A percentile compares a stretch with the other conserved stretches of the same genome.
Evolutionary conservation across 2,113 vertebrate genomes (phyloP).

Genomic region (Peucedramus taeniatus): DNA sequence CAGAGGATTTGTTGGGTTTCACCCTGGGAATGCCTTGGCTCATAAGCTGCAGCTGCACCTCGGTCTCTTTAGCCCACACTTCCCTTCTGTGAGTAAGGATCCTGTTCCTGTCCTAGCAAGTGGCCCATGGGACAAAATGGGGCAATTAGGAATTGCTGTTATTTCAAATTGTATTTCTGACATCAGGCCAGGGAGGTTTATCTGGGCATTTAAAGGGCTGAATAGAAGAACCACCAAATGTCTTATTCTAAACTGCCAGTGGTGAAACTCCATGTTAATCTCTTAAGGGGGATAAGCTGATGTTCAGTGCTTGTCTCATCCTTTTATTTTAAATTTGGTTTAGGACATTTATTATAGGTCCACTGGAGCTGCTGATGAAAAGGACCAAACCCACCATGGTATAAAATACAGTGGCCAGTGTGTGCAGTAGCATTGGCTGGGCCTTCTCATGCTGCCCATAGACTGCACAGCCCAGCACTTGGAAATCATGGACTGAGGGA

Average conservation of each 20-base stretch:
- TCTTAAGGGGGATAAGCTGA: neutral
- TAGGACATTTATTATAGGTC: neutral
- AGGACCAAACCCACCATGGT: neutral
- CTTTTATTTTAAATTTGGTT: neutral
- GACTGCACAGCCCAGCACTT: neutral
- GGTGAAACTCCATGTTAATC: neutral
- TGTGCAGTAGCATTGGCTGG: neutral
- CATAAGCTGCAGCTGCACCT: neutral
- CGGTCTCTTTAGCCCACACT: rapidly evolving
- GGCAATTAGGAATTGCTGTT: neutral
- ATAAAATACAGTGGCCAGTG: neutral
- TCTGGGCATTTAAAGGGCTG: neutral
- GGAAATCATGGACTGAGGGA: neutral
- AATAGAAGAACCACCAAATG: neutral
- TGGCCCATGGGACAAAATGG: neutral
- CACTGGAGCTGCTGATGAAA: neutral
- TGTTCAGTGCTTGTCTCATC: neutral
- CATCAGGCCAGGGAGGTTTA: neutral
- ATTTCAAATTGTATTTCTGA: neutral
- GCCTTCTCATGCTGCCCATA: neutral
- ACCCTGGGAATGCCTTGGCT: neutral
- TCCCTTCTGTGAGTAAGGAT: neutral
- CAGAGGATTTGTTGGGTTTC: neutral
- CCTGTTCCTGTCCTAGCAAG: neutral
- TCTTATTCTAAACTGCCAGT: neutral